Evolutionary conservation across 1,140 invertebrate species (phyloP).

Genomic region (Lasaia peninsularis): DNA sequence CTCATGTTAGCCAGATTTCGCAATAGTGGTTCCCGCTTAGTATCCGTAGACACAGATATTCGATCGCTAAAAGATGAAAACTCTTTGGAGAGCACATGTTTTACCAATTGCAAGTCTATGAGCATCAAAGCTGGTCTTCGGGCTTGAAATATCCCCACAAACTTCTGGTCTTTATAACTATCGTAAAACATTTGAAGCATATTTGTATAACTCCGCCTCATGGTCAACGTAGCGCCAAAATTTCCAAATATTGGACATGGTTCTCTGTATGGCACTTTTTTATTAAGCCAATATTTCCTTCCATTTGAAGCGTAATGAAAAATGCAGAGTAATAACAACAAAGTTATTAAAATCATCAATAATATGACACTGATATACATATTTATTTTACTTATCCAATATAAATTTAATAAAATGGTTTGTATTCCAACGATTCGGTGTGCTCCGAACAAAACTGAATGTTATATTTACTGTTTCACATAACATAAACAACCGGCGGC

Average conservation of each 20-base stretch:
- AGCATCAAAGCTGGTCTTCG: conserved; percentile 65
- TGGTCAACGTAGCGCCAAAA: conserved; percentile 58
- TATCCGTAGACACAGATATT: conserved; percentile 59
- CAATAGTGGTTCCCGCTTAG: conserved; percentile 60
- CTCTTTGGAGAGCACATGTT: conserved; percentile 70
- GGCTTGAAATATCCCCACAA: conserved; percentile 65
- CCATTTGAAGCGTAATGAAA: conserved; percentile 57
- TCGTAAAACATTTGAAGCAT: conserved; percentile 62
- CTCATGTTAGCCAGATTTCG: conserved; percentile 68
- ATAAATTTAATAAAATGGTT: neutral
- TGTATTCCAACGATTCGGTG: neutral
- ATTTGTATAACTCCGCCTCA: conserved; percentile 54
- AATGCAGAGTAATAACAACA: conserved; percentile 45
- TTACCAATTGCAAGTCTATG: conserved; percentile 68
- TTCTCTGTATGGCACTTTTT: conserved; percentile 60
- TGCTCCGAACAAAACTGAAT: neutral
- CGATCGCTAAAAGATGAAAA: conserved; percentile 69
- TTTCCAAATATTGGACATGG: conserved; percentile 69
- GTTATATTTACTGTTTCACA: no score
- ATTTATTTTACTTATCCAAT: conserved; percentile 22
- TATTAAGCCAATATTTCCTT: conserved; percentile 59
- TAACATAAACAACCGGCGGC: conserved; percentile 15
- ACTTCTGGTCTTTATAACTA: conserved; percentile 49
- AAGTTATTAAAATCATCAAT: conserved; percentile 41
- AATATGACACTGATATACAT: conserved; percentile 55